A percentile compares a stretch with the other conserved stretches of the same genome.
These are phyloP conservation scores for Sinocyclocheilus anophthalmus DNA, from an alignment of 2,113 vertebrate genomes.

Conservation along the genomic window DNA sequence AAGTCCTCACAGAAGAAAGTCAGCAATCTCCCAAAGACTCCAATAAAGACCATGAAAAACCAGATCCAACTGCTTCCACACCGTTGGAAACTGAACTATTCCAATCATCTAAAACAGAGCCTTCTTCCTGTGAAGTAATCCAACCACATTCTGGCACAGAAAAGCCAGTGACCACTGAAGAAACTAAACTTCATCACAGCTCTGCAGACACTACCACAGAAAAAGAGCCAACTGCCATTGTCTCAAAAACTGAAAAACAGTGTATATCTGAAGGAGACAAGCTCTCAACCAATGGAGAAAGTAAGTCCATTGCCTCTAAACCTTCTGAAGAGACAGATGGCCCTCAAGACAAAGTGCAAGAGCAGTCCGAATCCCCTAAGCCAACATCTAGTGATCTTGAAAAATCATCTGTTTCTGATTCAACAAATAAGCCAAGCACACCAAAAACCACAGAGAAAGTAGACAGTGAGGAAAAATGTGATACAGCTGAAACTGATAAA, in stretches of 20 bases:
- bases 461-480: neutral
- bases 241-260: conserved; percentile 5
- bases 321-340: neutral
- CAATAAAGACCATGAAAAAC: neutral
- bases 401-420: conserved; percentile 14
- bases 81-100: neutral
- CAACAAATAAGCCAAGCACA: neutral
- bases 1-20: neutral
- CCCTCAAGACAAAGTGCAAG: neutral
- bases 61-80: neutral
- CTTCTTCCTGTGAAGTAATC: neutral
- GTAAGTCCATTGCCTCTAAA: neutral
- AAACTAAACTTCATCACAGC: conserved; percentile 11
- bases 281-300: neutral
- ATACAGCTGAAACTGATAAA: neutral
- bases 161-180: conserved; percentile 6
- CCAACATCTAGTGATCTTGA: neutral
- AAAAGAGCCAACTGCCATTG: neutral
- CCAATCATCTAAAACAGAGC: conserved; percentile 18
- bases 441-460: conserved; percentile 25
- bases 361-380: conserved; percentile 25
- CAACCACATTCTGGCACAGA: neutral
- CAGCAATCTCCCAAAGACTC: neutral
- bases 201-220: conserved; percentile 1
- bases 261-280: neutral